phyloP scores from a whole-genome alignment of 2,113 vertebrate species.

The Meriones unguiculatus region DNA sequence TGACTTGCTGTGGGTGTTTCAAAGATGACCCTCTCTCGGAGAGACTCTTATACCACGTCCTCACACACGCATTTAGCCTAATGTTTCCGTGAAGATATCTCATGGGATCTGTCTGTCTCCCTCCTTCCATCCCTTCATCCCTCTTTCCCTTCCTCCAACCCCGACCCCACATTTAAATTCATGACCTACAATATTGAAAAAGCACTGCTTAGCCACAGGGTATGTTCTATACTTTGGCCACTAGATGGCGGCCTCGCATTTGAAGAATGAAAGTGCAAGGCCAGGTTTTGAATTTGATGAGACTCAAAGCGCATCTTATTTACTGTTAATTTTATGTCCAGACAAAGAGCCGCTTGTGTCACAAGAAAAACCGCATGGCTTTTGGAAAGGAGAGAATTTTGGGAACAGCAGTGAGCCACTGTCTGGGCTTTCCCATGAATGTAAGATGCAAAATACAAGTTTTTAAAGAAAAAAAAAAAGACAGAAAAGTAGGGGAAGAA shows the following conservation, averaged over 20 bases:
- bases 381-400: background rate
- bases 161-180: background rate
- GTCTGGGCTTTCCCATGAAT: background rate
- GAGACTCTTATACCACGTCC: background rate
- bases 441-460: background rate
- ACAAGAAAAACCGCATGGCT: background rate
- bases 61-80: background rate
- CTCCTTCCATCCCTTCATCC: too few species aligned
- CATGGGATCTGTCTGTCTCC: background rate
- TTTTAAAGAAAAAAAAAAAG: background rate
- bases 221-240: constrained; percentile 26
- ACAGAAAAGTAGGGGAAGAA: background rate
- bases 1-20: background rate
- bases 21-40: background rate
- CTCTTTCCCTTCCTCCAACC: background rate
- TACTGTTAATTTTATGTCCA: background rate
- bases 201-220: background rate
- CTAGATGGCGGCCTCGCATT: constrained; percentile 64
- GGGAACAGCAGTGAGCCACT: background rate
- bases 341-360: background rate
- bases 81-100: constrained; percentile 3
- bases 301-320: background rate
- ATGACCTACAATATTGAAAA: background rate
- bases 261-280: constrained; percentile 29
- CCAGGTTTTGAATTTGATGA: background rate